Evolutionary conservation across 1,140 invertebrate species (phyloP).

Genomic region (Trichonephila clavipes): DNA sequence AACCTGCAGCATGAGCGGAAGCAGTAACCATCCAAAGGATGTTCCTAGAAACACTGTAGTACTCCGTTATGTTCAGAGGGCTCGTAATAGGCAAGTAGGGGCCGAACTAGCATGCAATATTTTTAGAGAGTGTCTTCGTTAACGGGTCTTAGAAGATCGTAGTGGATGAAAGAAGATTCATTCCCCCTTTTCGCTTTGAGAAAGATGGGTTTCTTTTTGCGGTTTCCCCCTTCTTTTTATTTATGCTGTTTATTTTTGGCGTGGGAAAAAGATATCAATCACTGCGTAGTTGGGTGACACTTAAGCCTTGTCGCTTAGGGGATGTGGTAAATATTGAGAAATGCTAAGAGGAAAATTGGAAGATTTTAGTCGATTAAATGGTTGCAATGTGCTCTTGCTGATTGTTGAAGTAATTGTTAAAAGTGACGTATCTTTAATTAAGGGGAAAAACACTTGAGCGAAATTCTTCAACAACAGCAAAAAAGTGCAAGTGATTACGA

Average conservation of each 20-base stretch:
- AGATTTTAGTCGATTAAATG: too few species aligned
- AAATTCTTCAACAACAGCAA: too few species aligned
- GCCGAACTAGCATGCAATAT: neutral
- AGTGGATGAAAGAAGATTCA: neutral
- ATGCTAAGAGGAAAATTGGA: neutral
- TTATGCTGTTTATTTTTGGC: conserved; percentile 53
- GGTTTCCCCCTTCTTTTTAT: conserved; percentile 4
- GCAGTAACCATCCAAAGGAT: neutral
- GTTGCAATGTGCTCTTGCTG: too few species aligned
- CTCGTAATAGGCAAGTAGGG: neutral
- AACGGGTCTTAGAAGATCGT: neutral
- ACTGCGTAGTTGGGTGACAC: conserved; percentile 43
- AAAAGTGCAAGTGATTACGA: too few species aligned
- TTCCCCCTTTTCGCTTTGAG: neutral
- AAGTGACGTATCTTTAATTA: too few species aligned
- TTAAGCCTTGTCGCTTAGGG: neutral
- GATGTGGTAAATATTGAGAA: neutral
- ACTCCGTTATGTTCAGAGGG: neutral
- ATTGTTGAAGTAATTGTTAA: too few species aligned
- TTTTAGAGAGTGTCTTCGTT: conserved; percentile 28
- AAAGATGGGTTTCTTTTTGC: neutral
- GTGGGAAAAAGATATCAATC: conserved; percentile 46
- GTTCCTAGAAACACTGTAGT: neutral
- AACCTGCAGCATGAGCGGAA: neutral
- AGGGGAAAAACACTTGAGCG: too few species aligned